phyloP scores from a whole-genome alignment of 53 echinoderm and acorn worm species.

The Antedon mediterranea region DNA sequence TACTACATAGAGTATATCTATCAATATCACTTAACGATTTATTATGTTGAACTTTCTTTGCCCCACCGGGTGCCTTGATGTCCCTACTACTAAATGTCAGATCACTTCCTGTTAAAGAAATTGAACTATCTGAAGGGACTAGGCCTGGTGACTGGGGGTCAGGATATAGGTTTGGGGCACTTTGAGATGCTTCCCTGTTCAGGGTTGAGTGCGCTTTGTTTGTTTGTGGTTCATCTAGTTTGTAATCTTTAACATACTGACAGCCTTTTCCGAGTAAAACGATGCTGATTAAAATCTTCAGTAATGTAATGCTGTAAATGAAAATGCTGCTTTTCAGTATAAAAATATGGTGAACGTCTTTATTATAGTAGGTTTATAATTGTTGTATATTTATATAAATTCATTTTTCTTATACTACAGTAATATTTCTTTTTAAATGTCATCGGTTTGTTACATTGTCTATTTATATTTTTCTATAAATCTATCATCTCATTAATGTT shows the following conservation, averaged over 20 bases:
- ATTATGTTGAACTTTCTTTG: conserved; percentile 9
- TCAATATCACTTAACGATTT: conserved; percentile 60
- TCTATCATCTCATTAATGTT: no score
- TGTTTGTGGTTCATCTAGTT: conserved; percentile 24
- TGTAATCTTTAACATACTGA: conserved; percentile 35
- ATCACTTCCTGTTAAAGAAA: conserved; percentile 5
- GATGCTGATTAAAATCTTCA: conserved; percentile 75
- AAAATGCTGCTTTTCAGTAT: no score
- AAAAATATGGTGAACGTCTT: no score
- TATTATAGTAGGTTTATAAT: no score
- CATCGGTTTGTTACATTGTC: no score
- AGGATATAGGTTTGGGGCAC: conserved; percentile 13
- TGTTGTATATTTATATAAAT: no score
- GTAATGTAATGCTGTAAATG: conserved; percentile 42
- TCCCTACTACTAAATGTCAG: neutral
- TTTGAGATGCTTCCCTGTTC: neutral
- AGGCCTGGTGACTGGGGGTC: conserved; percentile 17
- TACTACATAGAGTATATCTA: conserved; percentile 58
- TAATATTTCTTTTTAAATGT: no score
- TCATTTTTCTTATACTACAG: no score
- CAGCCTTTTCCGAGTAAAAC: conserved; percentile 66
- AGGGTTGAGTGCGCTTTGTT: neutral
- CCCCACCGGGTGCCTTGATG: neutral
- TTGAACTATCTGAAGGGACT: conserved; percentile 31
- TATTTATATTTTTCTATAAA: no score